A percentile compares a stretch with the other conserved stretches of the same genome.
Conservation (phyloP, 30 jellyfish, hydroid and myxozoan genomes). For the Nemopilema nomurai region DNA sequence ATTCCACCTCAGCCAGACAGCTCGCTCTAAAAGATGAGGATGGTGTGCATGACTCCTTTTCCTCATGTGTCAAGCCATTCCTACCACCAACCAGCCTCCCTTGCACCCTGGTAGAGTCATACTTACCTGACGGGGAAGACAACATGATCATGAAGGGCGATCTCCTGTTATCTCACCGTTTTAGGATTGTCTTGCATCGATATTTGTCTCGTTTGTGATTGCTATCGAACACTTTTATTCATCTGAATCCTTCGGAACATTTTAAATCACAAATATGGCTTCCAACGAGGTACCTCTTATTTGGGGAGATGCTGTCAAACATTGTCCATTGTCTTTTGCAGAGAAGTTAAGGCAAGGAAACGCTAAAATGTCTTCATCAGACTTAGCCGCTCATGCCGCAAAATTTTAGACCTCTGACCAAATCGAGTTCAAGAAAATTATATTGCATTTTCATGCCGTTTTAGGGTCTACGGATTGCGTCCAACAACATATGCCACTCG, state of each 20-base stretch:
- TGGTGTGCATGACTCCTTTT: background rate
- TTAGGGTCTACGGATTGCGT: background rate
- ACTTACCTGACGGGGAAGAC: slow-evolving; percentile 18
- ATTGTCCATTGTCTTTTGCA: background rate
- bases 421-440: too few species aligned
- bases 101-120: background rate
- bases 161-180: background rate
- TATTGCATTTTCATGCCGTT: background rate
- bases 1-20: too few species aligned
- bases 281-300: background rate
- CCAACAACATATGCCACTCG: background rate
- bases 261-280: background rate
- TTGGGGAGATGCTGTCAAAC: background rate
- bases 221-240: background rate
- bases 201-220: background rate
- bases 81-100: background rate
- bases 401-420: background rate
- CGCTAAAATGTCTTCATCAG: background rate
- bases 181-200: background rate
- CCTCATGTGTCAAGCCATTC: background rate
- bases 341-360: background rate
- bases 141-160: background rate
- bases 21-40: too few species aligned
- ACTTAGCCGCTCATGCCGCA: background rate
- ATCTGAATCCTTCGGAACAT: background rate